Conservation (phyloP, 1,140 invertebrate genomes). For the Pseudomyrmex gracilis region DNA sequence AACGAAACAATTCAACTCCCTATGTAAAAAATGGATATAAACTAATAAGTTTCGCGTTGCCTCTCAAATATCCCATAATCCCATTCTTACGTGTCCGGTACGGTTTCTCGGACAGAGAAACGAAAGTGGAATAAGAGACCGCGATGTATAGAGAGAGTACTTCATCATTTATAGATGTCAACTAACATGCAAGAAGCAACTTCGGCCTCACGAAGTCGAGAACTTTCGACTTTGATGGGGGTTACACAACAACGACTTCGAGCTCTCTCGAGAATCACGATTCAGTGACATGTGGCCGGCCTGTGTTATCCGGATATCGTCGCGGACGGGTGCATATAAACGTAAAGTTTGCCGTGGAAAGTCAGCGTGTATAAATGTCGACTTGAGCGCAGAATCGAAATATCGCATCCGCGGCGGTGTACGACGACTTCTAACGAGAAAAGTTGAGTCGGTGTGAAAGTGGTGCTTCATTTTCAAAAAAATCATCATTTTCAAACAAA, state of each 20-base stretch:
- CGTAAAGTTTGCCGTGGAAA: slow-evolving; percentile 68
- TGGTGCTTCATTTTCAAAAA: too few species aligned
- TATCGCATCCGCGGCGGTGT: slow-evolving; percentile 27
- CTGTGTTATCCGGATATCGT: slow-evolving; percentile 57
- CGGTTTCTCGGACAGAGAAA: background rate
- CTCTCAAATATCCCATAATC: background rate
- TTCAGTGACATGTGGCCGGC: slow-evolving; percentile 72
- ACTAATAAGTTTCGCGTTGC: background rate
- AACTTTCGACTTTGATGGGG: slow-evolving; percentile 70
- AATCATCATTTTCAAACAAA: too few species aligned
- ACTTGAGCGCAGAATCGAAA: slow-evolving; percentile 41
- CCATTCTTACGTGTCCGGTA: background rate
- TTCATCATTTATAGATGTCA: slow-evolving; percentile 68
- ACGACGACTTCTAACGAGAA: slow-evolving; percentile 9
- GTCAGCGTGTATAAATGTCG: background rate
- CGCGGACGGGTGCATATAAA: slow-evolving; percentile 71
- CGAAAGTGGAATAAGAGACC: slow-evolving; percentile 6
- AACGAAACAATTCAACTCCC: background rate
- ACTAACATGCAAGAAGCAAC: slow-evolving; percentile 58
- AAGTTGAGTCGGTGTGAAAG: background rate
- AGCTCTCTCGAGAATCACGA: slow-evolving; percentile 70
- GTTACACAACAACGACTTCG: slow-evolving; percentile 70
- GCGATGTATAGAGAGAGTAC: slow-evolving; percentile 40
- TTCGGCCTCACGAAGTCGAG: slow-evolving; percentile 65
- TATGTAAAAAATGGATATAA: background rate